Evolutionary conservation across 2,888 invertebrate genomes (phyloP).

Genomic region (Tipula vernalis): DNA sequence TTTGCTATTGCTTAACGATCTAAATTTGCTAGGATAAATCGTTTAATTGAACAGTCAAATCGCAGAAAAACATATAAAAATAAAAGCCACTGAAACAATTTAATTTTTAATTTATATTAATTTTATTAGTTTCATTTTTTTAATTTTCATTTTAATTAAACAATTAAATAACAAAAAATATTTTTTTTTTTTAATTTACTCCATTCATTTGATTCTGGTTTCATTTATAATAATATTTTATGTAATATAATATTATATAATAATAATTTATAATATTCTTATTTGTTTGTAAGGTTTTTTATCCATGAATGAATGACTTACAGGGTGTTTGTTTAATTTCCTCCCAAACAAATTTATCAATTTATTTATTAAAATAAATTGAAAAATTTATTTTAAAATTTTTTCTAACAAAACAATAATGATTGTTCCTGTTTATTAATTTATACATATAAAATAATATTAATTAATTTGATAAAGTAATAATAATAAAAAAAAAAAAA

Average conservation of each 20-base stretch:
- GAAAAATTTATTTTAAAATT: neutral
- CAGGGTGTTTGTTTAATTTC: neutral
- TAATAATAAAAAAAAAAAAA: neutral
- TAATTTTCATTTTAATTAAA: conserved; percentile 1
- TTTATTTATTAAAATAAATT: neutral
- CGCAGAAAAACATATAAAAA: neutral
- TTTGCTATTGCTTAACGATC: too few relatives aligned
- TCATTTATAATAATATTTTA: neutral
- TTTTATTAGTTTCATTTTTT: conserved; percentile 4
- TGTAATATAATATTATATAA: conserved; percentile 4
- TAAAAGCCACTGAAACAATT: neutral
- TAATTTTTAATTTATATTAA: neutral
- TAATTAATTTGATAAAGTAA: neutral
- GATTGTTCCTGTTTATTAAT: neutral
- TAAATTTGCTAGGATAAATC: too few relatives aligned
- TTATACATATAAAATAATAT: neutral
- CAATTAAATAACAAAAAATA: conserved; percentile 4
- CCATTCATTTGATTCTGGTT: neutral
- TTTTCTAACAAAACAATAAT: neutral
- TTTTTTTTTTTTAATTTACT: neutral
- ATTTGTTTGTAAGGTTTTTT: neutral
- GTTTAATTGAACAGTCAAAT: neutral
- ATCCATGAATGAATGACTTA: neutral
- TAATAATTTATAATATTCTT: neutral
- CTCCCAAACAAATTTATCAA: neutral